Base-by-base conservation (phyloP, 2,888 invertebrate genomes). In the Volucella bombylans region DNA sequence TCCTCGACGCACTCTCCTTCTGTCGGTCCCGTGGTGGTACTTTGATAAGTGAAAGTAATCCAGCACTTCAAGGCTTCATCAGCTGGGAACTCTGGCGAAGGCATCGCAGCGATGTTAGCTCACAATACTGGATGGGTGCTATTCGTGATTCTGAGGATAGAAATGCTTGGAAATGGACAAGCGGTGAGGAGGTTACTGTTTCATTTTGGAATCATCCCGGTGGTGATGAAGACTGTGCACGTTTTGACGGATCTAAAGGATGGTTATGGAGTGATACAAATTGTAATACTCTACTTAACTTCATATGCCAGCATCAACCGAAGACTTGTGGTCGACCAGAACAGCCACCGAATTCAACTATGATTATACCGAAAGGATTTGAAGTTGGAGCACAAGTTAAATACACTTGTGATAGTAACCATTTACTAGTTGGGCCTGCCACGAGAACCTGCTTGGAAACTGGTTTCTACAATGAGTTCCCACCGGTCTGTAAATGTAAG, bases 201-300 rank as follows among this genome's bases (percentile, higher is more conserved):
- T 97, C 97, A 0, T 98, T 98, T 92, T 98, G 97, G 98, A 97
- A 97, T 92, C 93, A 96, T 55, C 97, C 97, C 0, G 96, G 96
- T 0, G 96, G 96, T 0, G 94, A 94, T 86, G 96, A 97, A 82
- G 96, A 96, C 88, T 98, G 98, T 90, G 96, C 97, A 1, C 93
- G 97, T 65, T 98, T 96, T 91, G 97, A 98, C 90, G 97, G 98
- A 82, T 96, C 96, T 89, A 97, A 97, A 90, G 97, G 97, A 38
- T 98, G 98, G 97, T 94, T 98, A 0, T 98, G 98, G 98, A 96
- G 97, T 1, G 97, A 97, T 90, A 97, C 97, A 23, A 96, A 97
- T 90, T 98, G 98, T 91, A 94, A 95, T 82, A 94, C 95, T 67
- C 94, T 95, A 87, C 93, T 97, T 87, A 97, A 97, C 92, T 98